Evolutionary conservation across 1,140 invertebrate genomes (phyloP), one percentile per base, ranked within the genome.

Genomic region (Chionoecetes opilio): DNA sequence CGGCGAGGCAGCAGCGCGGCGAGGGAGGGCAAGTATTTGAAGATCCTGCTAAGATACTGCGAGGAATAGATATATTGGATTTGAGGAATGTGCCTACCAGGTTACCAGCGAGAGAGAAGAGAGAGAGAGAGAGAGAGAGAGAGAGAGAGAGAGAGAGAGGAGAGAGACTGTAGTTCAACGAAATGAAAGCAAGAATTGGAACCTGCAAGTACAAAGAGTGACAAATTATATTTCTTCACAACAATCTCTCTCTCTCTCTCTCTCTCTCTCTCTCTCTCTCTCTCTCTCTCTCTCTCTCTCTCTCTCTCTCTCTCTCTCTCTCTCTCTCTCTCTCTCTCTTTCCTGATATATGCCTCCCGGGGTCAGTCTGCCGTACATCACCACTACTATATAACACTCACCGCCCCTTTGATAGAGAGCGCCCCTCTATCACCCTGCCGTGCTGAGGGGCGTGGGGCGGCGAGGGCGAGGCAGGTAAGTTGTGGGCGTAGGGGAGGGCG

Each of bases 1-100:
- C 21, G 6, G 63, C 63, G 21, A 75, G 63, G 63, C 26, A 53
- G n/a, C 63, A 75, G 21, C 41, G 41, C 63, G 21, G 63, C 63
- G 63, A n/a, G n/a, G 63, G 63, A 75, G 63, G n/a, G 46, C 2
- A 75, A 75, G 63, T 75, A 75, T 75, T 75, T n/a, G 63, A 75
- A 75, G 63, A 75, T 75, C 63, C 26, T n/a, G 63, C 21, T 75
- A 75, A 75, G 63, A 75, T 75, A 75, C 63, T 75, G 21, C 21
- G 11, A 26, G 63, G 63, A 75, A 75, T 75, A 75, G 63, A 75
- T 75, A 75, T 75, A 75, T 75, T 75, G 63, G 63, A 75, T 75
- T 75, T 75, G 63, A n/a, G 63, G 63, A 75, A 75, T 75, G 63
- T 75, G 63, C 63, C 6, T 75, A 75, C n/a, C 5, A 75, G 63